Conservation (phyloP, 1,140 invertebrate genomes). For the Nautilus pompilius region DNA sequence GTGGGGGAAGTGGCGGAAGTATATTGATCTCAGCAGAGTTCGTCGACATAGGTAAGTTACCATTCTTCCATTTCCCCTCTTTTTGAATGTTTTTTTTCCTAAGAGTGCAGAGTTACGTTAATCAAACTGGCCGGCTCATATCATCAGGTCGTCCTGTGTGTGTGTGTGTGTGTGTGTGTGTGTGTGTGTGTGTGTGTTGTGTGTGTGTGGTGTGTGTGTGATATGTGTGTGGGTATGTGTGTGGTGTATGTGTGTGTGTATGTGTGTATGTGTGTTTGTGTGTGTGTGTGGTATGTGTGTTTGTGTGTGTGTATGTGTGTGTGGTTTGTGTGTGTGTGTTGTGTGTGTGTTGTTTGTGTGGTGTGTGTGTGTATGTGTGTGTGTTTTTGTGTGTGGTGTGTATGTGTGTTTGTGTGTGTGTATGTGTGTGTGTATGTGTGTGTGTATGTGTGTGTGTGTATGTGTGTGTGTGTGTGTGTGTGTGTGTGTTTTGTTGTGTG, state of each 20-base stretch:
- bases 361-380: background rate
- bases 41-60: conserved; percentile 31
- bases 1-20: conserved; percentile 39
- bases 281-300: background rate
- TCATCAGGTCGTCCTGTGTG: background rate
- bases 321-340: background rate
- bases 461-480: background rate
- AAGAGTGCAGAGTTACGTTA: background rate
- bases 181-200: background rate
- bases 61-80: background rate
- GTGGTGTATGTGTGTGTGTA: background rate
- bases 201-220: background rate
- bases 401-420: background rate
- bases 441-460: background rate
- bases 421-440: background rate
- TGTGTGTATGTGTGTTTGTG: background rate
- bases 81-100: background rate
- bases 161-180: background rate
- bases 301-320: background rate
- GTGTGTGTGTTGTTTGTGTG: background rate
- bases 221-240: background rate
- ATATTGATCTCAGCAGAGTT: conserved; percentile 28
- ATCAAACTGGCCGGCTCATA: background rate
- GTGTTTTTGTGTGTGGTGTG: background rate
- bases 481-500: background rate